These are phyloP conservation scores for Melieria crassipennis DNA, from an alignment of 2,888 invertebrate genomes.

Conservation along the genomic window DNA sequence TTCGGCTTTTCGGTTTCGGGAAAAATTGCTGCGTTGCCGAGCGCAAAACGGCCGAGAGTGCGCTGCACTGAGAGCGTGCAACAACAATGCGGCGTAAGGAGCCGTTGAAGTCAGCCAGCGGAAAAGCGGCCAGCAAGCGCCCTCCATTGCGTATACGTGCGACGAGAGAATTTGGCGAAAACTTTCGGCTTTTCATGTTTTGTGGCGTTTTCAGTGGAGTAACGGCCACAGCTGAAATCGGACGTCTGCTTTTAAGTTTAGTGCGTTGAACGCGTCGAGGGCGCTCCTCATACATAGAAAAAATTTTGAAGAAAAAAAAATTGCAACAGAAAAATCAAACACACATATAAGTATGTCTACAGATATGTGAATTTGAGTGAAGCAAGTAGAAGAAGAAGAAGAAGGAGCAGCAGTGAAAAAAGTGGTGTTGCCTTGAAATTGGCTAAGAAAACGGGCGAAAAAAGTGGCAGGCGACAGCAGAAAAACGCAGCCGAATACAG, in stretches of 20 bases:
- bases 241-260: slow-evolving; percentile 49
- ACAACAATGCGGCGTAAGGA: too few relatives aligned
- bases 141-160: too few relatives aligned
- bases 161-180: slow-evolving; percentile 51
- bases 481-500: slow-evolving; percentile 24
- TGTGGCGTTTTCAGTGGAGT: slow-evolving; percentile 55
- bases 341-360: slow-evolving; percentile 1
- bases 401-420: slow-evolving; percentile 23
- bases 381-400: not conserved
- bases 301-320: slow-evolving; percentile 10
- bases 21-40: too few relatives aligned
- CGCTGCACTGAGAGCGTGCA: too few relatives aligned
- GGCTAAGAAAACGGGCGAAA: slow-evolving; percentile 38
- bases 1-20: too few relatives aligned
- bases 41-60: too few relatives aligned
- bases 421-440: slow-evolving; percentile 47
- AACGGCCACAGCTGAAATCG: slow-evolving; percentile 62
- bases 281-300: slow-evolving; percentile 36
- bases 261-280: slow-evolving; percentile 43
- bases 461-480: slow-evolving; percentile 43
- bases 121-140: too few relatives aligned
- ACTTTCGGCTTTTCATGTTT: slow-evolving; percentile 43
- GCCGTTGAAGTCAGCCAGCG: too few relatives aligned
- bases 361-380: not conserved
- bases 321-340: slow-evolving; percentile 9